These are phyloP conservation scores for Myotis yumanensis DNA, from an alignment of 2,113 vertebrate genomes.

Conservation along the genomic window DNA sequence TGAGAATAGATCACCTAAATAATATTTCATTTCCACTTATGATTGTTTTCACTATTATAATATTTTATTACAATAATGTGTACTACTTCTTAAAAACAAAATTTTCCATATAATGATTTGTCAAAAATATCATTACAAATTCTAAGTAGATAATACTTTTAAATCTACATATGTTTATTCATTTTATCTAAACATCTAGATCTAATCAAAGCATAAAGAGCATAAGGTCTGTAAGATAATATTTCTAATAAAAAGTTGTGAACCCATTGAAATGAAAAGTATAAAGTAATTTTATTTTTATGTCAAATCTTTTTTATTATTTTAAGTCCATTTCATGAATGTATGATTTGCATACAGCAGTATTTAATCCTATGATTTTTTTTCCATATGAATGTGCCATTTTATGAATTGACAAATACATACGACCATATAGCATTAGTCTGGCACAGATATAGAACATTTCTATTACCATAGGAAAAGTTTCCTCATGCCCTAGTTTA, in stretches of 20 bases:
- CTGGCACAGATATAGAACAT: background rate
- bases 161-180: background rate
- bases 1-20: background rate
- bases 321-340: background rate
- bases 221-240: background rate
- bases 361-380: background rate
- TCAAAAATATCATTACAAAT: conserved; percentile 4
- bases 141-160: background rate
- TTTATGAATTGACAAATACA: background rate
- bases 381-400: background rate
- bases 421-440: background rate
- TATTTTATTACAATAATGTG: background rate
- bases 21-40: conserved; percentile 3
- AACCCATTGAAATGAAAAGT: background rate
- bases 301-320: background rate
- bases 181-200: background rate
- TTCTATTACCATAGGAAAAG: background rate
- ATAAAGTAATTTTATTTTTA: background rate
- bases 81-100: conserved; percentile 16
- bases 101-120: background rate
- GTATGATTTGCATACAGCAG: background rate
- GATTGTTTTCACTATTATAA: background rate
- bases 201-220: background rate
- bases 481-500: background rate
- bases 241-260: background rate